phyloP scores from a whole-genome alignment of 1,140 invertebrate species.

The Platyscapa corneri region DNA sequence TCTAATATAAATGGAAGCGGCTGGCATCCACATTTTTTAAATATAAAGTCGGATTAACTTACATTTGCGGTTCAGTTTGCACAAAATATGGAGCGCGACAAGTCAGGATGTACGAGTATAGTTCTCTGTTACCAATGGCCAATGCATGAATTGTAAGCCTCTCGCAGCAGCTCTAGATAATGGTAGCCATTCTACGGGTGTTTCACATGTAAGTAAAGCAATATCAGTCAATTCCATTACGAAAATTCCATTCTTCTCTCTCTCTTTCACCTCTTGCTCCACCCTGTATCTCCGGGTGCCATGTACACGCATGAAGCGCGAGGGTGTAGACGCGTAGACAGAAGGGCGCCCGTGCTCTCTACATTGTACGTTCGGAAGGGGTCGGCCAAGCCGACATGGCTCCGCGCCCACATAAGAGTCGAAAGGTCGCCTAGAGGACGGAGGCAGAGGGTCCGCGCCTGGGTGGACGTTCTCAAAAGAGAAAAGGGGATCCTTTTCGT shows the following conservation, averaged over 20 bases:
- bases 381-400: conserved; percentile 17
- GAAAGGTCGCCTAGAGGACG: conserved; percentile 53
- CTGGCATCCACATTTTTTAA: not conserved
- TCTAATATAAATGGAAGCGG: not conserved
- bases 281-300: not conserved
- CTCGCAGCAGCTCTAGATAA: not conserved
- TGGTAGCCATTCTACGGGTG: not conserved
- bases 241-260: conserved; percentile 16
- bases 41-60: not conserved
- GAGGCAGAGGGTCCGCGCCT: conserved; percentile 1
- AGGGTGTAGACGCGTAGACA: conserved; percentile 31
- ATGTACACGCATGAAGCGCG: not conserved
- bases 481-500: conserved; percentile 39
- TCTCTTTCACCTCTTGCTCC: not conserved
- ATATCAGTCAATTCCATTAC: conserved; percentile 50
- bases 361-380: conserved; percentile 28
- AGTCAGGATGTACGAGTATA: not conserved
- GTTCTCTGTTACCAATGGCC: not conserved
- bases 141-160: conserved; percentile 34
- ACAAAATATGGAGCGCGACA: not conserved
- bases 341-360: not conserved
- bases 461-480: conserved; percentile 42
- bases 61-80: not conserved
- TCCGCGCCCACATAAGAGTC: conserved; percentile 42
- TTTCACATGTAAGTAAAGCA: conserved; percentile 33